These are phyloP conservation scores for Charadrius vociferus DNA, from an alignment of 2,113 vertebrate species.

Conservation along the genomic window DNA sequence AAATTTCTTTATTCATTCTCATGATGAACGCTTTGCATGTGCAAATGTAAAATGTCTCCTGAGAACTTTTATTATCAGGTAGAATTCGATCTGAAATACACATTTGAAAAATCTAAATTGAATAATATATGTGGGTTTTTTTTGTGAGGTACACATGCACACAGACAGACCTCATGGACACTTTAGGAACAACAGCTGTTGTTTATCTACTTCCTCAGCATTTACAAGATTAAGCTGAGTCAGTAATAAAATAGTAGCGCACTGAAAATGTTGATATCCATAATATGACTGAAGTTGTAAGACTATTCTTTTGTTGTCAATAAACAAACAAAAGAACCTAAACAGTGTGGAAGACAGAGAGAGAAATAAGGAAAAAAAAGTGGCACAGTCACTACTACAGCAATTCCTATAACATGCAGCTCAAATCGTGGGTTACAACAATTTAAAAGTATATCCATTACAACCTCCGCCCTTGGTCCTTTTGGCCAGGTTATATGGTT, in stretches of 20 bases:
- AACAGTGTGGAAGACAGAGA: not conserved
- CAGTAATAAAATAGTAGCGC: not conserved
- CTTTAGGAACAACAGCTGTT: not conserved
- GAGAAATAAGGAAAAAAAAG: not conserved
- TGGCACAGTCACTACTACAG: too few species aligned
- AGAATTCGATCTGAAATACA: not conserved
- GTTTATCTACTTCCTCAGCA: not conserved
- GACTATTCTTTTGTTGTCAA: not conserved
- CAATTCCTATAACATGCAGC: too few species aligned
- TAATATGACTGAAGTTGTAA: not conserved
- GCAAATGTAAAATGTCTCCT: not conserved
- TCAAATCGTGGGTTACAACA: too few species aligned
- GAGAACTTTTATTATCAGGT: not conserved
- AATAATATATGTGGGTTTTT: not conserved
- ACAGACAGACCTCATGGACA: not conserved
- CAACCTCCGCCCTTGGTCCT: too few species aligned
- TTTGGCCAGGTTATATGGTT: too few species aligned
- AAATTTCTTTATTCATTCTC: not conserved
- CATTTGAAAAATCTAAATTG: not conserved
- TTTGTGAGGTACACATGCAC: not conserved
- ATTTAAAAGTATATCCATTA: too few species aligned
- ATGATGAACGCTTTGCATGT: not conserved
- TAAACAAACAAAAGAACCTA: not conserved
- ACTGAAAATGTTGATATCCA: not conserved
- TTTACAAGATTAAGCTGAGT: not conserved